phyloP scores from a whole-genome alignment of 2,888 invertebrate species.

The Ectropis crepuscularia region DNA sequence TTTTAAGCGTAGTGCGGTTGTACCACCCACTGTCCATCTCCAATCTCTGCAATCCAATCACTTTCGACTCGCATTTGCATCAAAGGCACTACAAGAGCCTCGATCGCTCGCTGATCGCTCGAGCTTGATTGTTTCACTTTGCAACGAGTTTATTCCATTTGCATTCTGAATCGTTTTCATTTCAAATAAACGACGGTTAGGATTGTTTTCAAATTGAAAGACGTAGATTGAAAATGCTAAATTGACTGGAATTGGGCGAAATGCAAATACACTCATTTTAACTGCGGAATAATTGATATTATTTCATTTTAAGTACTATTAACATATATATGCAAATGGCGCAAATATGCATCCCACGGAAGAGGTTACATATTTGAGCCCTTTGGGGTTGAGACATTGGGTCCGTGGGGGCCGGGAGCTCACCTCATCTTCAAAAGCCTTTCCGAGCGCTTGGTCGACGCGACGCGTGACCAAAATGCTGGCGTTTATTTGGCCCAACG shows the following conservation, averaged over 20 bases:
- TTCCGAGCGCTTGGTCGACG: too few relatives aligned
- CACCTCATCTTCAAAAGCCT: too few relatives aligned
- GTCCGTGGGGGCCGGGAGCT: too few relatives aligned
- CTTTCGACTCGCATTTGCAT: conserved; percentile 27
- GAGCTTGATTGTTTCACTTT: conserved; percentile 24
- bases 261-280: too few relatives aligned
- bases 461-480: too few relatives aligned
- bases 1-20: not conserved
- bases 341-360: too few relatives aligned
- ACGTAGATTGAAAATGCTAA: not conserved
- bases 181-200: conserved; percentile 1
- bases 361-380: too few relatives aligned
- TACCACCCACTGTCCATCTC: conserved; percentile 4
- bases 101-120: conserved; percentile 22
- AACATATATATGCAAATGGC: too few relatives aligned
- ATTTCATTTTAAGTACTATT: too few relatives aligned
- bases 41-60: conserved; percentile 25
- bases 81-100: conserved; percentile 21
- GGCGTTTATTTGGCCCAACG: too few relatives aligned
- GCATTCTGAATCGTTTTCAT: conserved; percentile 13
- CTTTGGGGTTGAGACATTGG: too few relatives aligned
- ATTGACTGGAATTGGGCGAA: not conserved
- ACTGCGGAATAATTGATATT: too few relatives aligned
- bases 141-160: conserved; percentile 25
- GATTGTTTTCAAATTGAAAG: conserved; percentile 8